Evolutionary conservation across 2,888 invertebrate species (phyloP), one percentile per base, ranked within the genome.

Genomic region (Yponomeuta sedellus): DNA sequence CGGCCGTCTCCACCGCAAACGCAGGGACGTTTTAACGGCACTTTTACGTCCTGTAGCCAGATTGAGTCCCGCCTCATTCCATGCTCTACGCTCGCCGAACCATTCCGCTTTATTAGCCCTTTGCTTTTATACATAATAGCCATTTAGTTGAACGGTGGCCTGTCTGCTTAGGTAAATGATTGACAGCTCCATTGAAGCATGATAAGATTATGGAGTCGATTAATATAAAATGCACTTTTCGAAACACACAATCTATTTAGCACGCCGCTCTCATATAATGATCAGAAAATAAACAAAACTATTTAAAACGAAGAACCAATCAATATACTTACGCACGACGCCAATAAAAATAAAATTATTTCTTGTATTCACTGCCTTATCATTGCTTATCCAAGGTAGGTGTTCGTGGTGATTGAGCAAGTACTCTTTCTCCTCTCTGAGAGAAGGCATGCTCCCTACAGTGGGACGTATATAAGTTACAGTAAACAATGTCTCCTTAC

Each of bases 51-150:
- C 68, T 82, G 85, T 81, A 76, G 80, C 78, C 80, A 83, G 87
- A 86, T 88, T 86, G 86, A 81, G 81, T 78, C 76, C 75, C 77
- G 73, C 75, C 76, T 74, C 71, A 68, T 34, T 62, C 73, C 74
- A 77, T 75, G 75, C 78, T 84, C 86, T 79, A 80, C 82, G 79
- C 84, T 72, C 77, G 82, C 82, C 78, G 80, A 75, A 82, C 84
- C 81, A 81, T 85, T 82, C 77, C 71, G 73, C 73, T 81, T 83
- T 86, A 85, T 85, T 85, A 82, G 77, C 81, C 74, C 78, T 83
- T 82, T 74, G 78, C 82, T 83, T 86, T 86, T 84, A 86, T 82
- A 80, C 77, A 73, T 83, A 84, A 85, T 84, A 84, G 82, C 81
- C 83, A 78, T 73, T 81, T 82, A 84, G 84, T 83, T 78, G 77